Base-by-base conservation (phyloP, 2,888 invertebrate species). In the Diadegma fenestrale region DNA sequence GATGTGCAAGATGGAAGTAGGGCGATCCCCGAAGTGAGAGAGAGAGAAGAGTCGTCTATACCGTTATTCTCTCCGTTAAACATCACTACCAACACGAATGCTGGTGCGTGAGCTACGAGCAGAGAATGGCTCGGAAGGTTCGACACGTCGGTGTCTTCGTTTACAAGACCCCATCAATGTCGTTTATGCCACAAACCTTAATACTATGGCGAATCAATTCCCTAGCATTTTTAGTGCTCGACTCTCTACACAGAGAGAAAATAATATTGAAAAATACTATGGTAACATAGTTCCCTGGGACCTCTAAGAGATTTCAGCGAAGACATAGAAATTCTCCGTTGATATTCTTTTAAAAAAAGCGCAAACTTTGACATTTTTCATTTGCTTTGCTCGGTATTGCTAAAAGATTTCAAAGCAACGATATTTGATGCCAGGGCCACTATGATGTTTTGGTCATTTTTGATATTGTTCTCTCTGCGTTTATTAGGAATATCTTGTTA, bases 41-140 rank as follows among this genome's bases (percentile, higher is more conserved):
- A 75, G 64, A 75, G 80, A 84, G 75, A 72, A 85, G 86, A 81
- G 81, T 68, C 81, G 75, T 84, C 89, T 89, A 87, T 87, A 90
- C 90, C 90, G 90, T 90, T 90, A 90, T 85, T 82, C 87, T 85
- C 87, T 84, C 86, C 84, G 86, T 82, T 87, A 82, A 84, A 71
- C 66, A 71, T 71, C 82, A 83, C 84, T 85, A 86, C 82, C 63
- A 86, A 87, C 88, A 86, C 86, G 84, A 82, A 84, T 54, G 26
- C 58, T 66, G 63, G 73, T 69, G 54, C 51, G 66, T 71, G 68
- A 69, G 68, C 79, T 43, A 80, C 68, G 58, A 54, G 17, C 63
- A 17, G n/a, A 71, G 69, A 69, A 45, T 33, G 48, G 48, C 48
- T 73, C 45, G 75, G 78, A 75, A 79, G 75, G 63, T 81, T 81